Evolutionary conservation across 2,888 invertebrate genomes (phyloP).

Genomic region (Drosophila barbarae): DNA sequence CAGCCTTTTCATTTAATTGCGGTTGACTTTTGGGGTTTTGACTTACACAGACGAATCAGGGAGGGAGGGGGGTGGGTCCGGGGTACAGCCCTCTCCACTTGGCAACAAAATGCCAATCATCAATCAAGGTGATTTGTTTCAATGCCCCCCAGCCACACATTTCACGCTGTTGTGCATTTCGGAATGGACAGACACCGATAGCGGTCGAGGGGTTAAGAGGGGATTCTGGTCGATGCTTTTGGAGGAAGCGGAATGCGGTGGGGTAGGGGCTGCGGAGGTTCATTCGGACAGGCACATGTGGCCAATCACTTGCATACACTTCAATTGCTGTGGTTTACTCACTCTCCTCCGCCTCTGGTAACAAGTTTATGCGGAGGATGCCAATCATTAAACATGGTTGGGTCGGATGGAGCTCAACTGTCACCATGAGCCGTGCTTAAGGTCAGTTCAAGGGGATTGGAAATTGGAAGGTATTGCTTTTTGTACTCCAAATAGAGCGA

Average conservation of each 20-base stretch:
- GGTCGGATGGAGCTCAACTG: no score
- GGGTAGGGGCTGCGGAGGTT: conserved; percentile 40
- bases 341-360: not conserved
- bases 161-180: conserved; percentile 66
- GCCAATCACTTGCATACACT: conserved; percentile 70
- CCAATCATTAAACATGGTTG: not conserved
- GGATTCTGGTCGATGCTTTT: not conserved
- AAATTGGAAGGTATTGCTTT: not conserved
- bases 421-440: not conserved
- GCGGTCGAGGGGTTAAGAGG: conserved; percentile 33
- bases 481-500: no score
- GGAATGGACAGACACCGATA: conserved; percentile 40
- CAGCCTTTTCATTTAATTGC: conserved; percentile 70
- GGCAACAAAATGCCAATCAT: conserved; percentile 76
- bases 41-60: conserved; percentile 39
- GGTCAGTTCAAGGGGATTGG: not conserved
- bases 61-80: conserved; percentile 14
- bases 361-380: conserved; percentile 4
- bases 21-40: conserved; percentile 69
- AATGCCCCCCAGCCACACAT: conserved; percentile 67
- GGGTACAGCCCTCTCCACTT: conserved; percentile 32
- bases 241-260: conserved; percentile 4
- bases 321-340: conserved; percentile 49
- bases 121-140: conserved; percentile 78
- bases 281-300: conserved; percentile 64